Base-by-base conservation (phyloP, 2,797 vertebrate genomes). In the Parotocinclus haroldoi region DNA sequence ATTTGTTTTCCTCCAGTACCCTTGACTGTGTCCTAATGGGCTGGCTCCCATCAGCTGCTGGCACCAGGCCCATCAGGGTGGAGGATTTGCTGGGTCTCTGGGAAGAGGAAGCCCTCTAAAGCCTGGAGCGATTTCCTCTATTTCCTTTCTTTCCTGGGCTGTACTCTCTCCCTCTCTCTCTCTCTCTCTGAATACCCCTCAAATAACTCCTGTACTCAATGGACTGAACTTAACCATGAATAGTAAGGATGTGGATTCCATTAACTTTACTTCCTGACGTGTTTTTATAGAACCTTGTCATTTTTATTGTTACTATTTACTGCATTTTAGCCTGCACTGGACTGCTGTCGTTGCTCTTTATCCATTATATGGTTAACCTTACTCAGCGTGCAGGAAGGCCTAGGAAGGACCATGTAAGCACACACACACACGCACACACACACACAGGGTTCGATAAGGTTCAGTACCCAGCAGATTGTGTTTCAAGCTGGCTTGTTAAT, bases 71-170 rank as follows among this genome's bases (percentile, higher is more conserved):
- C 81, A 85, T 87, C 79, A 76, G 78, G 82, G 79, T 74, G 81
- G 77, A 76, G 81, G 77, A 79, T 7, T 64, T 76, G 55, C 27
- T 48, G 72, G 65, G 92, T 88, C 84, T 81, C 87, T 88, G 81
- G 93, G 91, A 94, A 94, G 92, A 89, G 88, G 87, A 93, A 91
- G 89, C 88, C 89, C 88, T 93, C 91, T 88, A 90, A 90, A 91
- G 85, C 85, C 61, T 69, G 59, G 86, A 95, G 91, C 92, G 87
- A 90, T 92, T 95, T 93, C 83, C 84, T 87, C 65, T 57, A 40
- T 62, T 74, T 76, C 63, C 69, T 65, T 13, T 14, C 79, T 84
- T 83, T 69, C 83, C 78, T 76, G 79, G 76, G 36, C 49, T 55
- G 17, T 17, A 38, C 18, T 67, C 45, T 63, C 10, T 56, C 46